A percentile compares a stretch with the other conserved stretches of the same genome.
Conservation (phyloP, 1,140 invertebrate genomes). For the Cotesia chilonis region DNA sequence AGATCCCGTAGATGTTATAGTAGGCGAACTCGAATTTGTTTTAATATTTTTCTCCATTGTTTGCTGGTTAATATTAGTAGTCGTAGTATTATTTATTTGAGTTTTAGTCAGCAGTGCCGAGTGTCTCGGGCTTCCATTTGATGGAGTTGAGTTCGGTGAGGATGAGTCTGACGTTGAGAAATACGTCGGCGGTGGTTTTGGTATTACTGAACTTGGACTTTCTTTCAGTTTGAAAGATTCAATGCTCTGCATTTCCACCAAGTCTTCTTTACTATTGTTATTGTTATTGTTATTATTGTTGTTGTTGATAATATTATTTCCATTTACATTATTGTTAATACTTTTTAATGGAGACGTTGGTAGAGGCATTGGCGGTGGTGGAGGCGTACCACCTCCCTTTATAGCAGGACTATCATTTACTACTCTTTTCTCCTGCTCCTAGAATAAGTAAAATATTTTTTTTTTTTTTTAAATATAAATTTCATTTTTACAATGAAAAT, state of each 20-base stretch:
- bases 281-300: no score
- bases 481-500: neutral
- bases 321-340: no score
- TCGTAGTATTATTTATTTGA: conserved; percentile 18
- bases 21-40: conserved; percentile 9
- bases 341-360: conserved; percentile 50
- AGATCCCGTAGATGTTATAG: neutral
- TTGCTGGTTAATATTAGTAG: conserved; percentile 28
- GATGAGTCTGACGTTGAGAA: conserved; percentile 58
- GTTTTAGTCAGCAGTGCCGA: conserved; percentile 12
- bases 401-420: conserved; percentile 42
- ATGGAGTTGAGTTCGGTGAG: conserved; percentile 36
- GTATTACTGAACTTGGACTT: conserved; percentile 65
- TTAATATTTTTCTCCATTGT: conserved; percentile 33
- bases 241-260: conserved; percentile 75
- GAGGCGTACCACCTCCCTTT: conserved; percentile 42
- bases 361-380: conserved; percentile 49
- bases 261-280: conserved; percentile 56
- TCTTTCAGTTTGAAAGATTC: conserved; percentile 77
- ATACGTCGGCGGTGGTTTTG: conserved; percentile 74
- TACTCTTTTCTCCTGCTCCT: conserved; percentile 54
- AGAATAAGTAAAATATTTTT: conserved; percentile 5
- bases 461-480: conserved; percentile 7
- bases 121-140: conserved; percentile 45
- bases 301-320: no score